Base-by-base conservation (phyloP, 2,797 vertebrate species). In the Poecilia velifera region DNA sequence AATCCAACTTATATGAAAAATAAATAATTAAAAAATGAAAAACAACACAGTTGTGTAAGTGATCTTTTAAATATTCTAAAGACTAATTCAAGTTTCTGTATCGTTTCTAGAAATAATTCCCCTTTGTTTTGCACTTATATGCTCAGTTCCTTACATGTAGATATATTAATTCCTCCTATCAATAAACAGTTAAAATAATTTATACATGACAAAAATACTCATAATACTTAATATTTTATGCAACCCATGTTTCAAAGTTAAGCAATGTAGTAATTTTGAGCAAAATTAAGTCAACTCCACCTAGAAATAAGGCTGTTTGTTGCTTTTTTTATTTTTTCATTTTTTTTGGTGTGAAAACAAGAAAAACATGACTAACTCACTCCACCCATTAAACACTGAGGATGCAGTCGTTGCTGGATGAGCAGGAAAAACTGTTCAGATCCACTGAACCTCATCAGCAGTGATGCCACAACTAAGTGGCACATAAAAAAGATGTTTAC, bases 371-470 rank as follows among this genome's bases (percentile, higher is more conserved):
- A 41, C 62, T 1, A 39, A 66, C 18, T 66, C 7, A 39, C 8
- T 39, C 53, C 43, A 45, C 39, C 14, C 77, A 49, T 51, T 7
- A n/a, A 66, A 84, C 10, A 31, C 31, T 45, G 77, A n/a, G 84
- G 45, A 74, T 55, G 18, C 25, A 77, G 28, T 1, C 0, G 31
- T 14, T 74, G 3, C 22, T 16, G 74, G 79, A 39, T 3, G 64
- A 73, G 36, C 76, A 39, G 46, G 64, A 46, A 75, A 9, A 83
- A 64, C 25, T 0, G 14, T 16, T 62, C 49, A n/a, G 45, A 47
- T 45, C 62, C 64, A 82, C 22, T 43, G 57, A 81, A 71, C 47
- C 78, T 36, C 31, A 76, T 86, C 73, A 71, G n/a, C 14, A 16
- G 0, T 51, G 77, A 78, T 36, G 5, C n/a, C 28, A 1, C 1